Base-by-base conservation (phyloP, 2,888 invertebrate species). In the Octonoba sinensis region DNA sequence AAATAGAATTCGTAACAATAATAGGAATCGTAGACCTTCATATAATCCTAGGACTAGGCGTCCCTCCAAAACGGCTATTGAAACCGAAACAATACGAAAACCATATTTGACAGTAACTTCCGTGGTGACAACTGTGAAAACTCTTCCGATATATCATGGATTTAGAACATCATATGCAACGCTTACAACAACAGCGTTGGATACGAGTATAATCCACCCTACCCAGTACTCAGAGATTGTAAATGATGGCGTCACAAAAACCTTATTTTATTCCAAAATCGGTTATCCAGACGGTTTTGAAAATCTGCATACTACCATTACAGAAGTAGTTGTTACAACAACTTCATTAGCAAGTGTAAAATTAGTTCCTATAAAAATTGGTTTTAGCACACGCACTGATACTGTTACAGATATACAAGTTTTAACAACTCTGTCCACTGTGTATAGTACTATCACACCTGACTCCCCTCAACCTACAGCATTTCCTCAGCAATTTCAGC, bases 81-180 rank as follows among this genome's bases (percentile, higher is more conserved):
- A 76, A 64, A 75, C 79, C 0, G 67, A 72, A n/a, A 83, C 83
- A 3, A 51, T 54, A 24, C 62, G 49, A 46, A 86, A 86, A 72
- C 73, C 84, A 36, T 82, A 85, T 13, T 44, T 86, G 15, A 86
- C 85, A 12, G 81, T 86, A 16, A 86, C 85, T n/a, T 85, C 85
- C 20, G 83, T 86, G 64, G 85, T 86, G 13, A 84, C 85, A n/a
- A 85, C 84, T 6, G 82, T 85, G 13, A 86, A 86, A 74, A 86
- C 86, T 4, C 67, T 86, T 8, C 85, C 86, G 4, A 86, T 86
- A n/a, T 84, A 85, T 60, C 86, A 86, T 62, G 86, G 86, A 36
- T 86, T 85, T 66, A 73, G 84, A 71, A 86, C 86, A 13, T 86
- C 85, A 13, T 85, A 83, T 54, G 86, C 86, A 1, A 86, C 86